Conservation (phyloP, 2,797 vertebrate species). For the Crocodylus rhombifer region DNA sequence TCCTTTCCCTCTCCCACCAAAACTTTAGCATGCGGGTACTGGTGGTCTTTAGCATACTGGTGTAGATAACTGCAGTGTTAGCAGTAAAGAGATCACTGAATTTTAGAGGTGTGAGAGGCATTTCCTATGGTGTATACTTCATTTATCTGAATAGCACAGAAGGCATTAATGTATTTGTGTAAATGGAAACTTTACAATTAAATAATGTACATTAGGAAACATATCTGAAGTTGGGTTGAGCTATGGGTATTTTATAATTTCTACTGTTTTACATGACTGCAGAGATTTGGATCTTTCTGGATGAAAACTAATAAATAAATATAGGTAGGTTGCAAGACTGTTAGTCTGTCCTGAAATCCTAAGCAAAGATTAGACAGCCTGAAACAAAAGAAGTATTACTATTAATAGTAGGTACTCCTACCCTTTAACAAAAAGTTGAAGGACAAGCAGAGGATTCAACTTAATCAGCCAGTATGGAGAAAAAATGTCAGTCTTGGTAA, state of each 20-base stretch:
- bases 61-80: slow-evolving; percentile 73
- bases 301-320: slow-evolving; percentile 43
- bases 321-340: not conserved
- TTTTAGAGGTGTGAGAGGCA: slow-evolving; percentile 65
- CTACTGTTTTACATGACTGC: slow-evolving; percentile 43
- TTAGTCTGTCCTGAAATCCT: slow-evolving; percentile 2
- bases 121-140: slow-evolving; percentile 14
- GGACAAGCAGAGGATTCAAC: slow-evolving; percentile 13
- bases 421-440: slow-evolving; percentile 22
- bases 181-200: not conserved
- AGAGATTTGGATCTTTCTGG: slow-evolving; percentile 50
- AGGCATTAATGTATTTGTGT: not conserved
- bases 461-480: slow-evolving; percentile 19
- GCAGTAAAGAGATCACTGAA: slow-evolving; percentile 59
- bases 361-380: slow-evolving; percentile 10
- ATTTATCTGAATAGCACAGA: slow-evolving; percentile 39
- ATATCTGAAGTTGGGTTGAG: not conserved
- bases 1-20: slow-evolving; percentile 8
- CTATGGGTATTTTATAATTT: slow-evolving; percentile 19
- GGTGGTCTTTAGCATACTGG: slow-evolving; percentile 29
- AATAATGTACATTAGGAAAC: not conserved
- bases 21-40: too few species aligned
- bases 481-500: slow-evolving; percentile 36
- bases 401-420: not conserved
- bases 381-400: not conserved